Evolutionary conservation across 2,797 vertebrate genomes (phyloP).

Genomic region (Monodelphis domestica): DNA sequence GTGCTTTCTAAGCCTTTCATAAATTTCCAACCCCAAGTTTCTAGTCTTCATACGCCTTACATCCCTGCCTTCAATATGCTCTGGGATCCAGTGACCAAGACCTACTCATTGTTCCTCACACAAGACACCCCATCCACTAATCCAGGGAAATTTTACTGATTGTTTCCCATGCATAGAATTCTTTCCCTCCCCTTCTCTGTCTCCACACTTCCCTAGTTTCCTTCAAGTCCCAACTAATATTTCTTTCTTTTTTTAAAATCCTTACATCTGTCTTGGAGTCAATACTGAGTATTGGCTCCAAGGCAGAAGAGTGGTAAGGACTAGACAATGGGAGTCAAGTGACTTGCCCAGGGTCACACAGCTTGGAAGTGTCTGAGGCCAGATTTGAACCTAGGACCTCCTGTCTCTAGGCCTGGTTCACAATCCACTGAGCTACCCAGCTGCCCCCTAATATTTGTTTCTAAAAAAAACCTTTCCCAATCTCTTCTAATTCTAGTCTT

Average conservation of each 20-base stretch:
- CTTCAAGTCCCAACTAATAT: not conserved
- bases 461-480: not conserved
- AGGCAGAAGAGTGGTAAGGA: too few species aligned
- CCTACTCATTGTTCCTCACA: not conserved
- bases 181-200: not conserved
- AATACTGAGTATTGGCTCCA: too few species aligned
- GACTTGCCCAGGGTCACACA: too few species aligned
- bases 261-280: too few species aligned
- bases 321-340: too few species aligned
- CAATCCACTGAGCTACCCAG: too few species aligned
- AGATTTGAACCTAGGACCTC: too few species aligned
- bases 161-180: not conserved
- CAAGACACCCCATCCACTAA: not conserved
- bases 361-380: too few species aligned
- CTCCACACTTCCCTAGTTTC: not conserved
- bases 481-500: not conserved
- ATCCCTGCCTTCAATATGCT: not conserved
- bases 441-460: not conserved
- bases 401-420: too few species aligned
- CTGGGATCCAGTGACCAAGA: not conserved
- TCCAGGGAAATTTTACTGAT: not conserved
- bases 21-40: not conserved
- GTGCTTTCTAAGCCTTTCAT: not conserved
- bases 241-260: too few species aligned
- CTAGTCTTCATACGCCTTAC: not conserved